Conservation (phyloP, 2,113 vertebrate species). For the Cyphomyrus plagiostoma region DNA sequence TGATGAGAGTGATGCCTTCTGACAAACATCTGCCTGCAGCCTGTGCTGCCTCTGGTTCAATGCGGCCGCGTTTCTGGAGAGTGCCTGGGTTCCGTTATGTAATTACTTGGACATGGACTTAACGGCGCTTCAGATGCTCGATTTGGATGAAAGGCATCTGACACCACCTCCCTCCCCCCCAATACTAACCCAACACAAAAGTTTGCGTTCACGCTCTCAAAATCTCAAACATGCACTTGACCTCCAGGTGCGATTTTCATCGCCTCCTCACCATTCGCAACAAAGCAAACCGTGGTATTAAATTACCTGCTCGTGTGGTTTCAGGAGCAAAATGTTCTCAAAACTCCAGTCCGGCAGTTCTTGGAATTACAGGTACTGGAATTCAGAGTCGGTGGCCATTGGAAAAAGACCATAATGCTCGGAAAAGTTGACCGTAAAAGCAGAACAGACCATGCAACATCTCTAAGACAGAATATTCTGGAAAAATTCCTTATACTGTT, state of each 20-base stretch:
- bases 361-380: background rate
- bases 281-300: background rate
- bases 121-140: background rate
- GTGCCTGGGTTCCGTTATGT: conserved; percentile 1
- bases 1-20: background rate
- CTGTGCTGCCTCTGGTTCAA: background rate
- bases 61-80: background rate
- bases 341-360: background rate
- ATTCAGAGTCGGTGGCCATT: background rate
- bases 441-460: background rate
- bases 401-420: background rate
- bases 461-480: background rate
- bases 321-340: background rate
- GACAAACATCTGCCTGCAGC: conserved; percentile 7
- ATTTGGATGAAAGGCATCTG: conserved; percentile 8
- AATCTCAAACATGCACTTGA: background rate
- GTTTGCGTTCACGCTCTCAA: background rate
- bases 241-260: background rate
- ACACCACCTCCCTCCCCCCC: background rate
- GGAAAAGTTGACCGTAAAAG: background rate
- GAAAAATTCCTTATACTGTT: background rate
- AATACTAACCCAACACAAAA: background rate
- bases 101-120: conserved; percentile 9
- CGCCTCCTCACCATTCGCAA: background rate
- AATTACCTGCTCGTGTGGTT: background rate